Base-by-base conservation (phyloP, 2,113 vertebrate genomes). In the Rhinoptilus africanus region DNA sequence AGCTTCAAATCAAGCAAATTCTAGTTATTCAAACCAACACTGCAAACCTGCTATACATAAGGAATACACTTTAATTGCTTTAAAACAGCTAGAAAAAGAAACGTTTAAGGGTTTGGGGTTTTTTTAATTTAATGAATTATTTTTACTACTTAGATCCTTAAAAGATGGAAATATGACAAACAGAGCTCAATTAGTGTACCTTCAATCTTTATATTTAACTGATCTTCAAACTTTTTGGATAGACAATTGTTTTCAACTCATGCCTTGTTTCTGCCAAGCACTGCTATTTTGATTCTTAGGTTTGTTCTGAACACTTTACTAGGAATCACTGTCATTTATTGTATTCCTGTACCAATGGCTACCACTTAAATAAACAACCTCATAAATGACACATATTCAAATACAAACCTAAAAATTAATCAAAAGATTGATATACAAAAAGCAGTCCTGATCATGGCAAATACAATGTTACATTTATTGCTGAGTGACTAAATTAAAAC, bases 71-170 rank as follows among this genome's bases (percentile, higher is more conserved):
- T 47, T 22, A 10, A 60, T 8, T 32, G 4, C 51, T 81, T 77
- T 28, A 67, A 41, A 78, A 39, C 9, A 82, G 35, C 45, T 63
- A 63, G 41, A 66, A 16, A 51, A 57, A 45, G 3, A 73, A 60
- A 68, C 5, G 4, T 6, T 26, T 21, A 14, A 1, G 15, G 17
- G 0, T 26, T 59, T n/a, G n/a, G 8, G 39, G 54, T 14, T 60
- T 53, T 56, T 30, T 39, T n/a, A n/a, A 34, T 67, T 62, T 57
- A n/a, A 14, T 62, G n/a, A 79, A 26, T 48, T 77, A 32, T 28
- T 54, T 85, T 76, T 66, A 54, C 12, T n/a, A 21, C 16, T 9
- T 19, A 74, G 47, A 45, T 41, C 57, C 62, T 87, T 47, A 54
- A 56, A 28, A 50, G 11, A 34, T 18, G 4, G 30, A 74, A 92